phyloP scores from a whole-genome alignment of 2,888 invertebrate species.

The Electrophaes corylata region DNA sequence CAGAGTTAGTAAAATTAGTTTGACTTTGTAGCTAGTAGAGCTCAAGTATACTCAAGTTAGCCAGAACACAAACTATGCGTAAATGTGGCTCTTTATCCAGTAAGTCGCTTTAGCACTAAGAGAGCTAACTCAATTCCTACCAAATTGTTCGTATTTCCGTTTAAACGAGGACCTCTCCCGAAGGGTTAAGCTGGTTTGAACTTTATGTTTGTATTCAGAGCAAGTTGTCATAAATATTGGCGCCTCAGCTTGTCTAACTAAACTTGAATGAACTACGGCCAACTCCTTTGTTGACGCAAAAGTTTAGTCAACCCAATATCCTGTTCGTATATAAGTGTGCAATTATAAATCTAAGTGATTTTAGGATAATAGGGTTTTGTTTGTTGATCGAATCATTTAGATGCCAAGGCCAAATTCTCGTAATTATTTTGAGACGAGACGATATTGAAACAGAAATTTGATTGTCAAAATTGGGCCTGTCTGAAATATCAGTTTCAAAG shows the following conservation, averaged over 20 bases:
- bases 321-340: slow-evolving; percentile 53
- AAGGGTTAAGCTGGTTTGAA: slow-evolving; percentile 71
- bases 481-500: slow-evolving; percentile 3
- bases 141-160: slow-evolving; percentile 71
- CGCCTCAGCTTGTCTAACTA: slow-evolving; percentile 63
- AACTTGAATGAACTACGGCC: slow-evolving; percentile 66
- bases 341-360: slow-evolving; percentile 59
- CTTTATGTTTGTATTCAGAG: slow-evolving; percentile 72
- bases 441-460: too few species aligned
- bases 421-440: not conserved
- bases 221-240: slow-evolving; percentile 76
- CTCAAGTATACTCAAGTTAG: slow-evolving; percentile 29
- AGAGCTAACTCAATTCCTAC: slow-evolving; percentile 61
- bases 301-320: slow-evolving; percentile 68
- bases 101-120: slow-evolving; percentile 45
- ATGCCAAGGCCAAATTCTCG: not conserved
- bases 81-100: slow-evolving; percentile 37
- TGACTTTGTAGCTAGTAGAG: slow-evolving; percentile 1
- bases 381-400: slow-evolving; percentile 26
- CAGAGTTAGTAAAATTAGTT: not conserved
- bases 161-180: slow-evolving; percentile 60
- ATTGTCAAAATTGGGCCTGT: too few species aligned
- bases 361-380: slow-evolving; percentile 47
- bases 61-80: slow-evolving; percentile 36
- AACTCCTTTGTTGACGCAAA: slow-evolving; percentile 72